phyloP scores from a whole-genome alignment of 2,888 invertebrate species.

The Globia sparganii region DNA sequence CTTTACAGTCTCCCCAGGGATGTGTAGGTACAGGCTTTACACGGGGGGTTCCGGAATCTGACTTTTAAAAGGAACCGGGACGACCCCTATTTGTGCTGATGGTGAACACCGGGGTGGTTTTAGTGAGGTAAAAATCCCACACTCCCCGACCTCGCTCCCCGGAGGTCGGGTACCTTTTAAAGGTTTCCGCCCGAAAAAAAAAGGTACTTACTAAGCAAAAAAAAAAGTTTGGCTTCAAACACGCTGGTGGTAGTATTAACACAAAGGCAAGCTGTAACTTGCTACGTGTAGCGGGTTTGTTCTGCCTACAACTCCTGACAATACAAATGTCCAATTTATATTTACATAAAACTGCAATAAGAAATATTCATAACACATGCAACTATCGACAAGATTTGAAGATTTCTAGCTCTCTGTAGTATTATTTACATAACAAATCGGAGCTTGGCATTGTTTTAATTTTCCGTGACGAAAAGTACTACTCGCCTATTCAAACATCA shows the following conservation, averaged over 20 bases:
- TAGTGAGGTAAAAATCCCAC: no score
- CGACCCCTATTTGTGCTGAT: no score
- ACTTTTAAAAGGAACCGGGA: no score
- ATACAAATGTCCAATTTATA: conserved; percentile 25
- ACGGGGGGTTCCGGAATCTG: no score
- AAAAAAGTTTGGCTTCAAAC: not conserved
- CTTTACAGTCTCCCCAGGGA: no score
- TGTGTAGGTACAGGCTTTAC: no score
- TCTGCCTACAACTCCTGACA: conserved; percentile 18
- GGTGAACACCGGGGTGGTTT: no score
- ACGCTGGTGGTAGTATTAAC: conserved; percentile 13
- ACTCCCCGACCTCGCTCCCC: no score
- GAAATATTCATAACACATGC: not conserved
- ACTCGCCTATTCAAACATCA: not conserved
- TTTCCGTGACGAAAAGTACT: not conserved
- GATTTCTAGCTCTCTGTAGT: not conserved
- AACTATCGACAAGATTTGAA: not conserved
- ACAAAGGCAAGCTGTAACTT: conserved; percentile 10
- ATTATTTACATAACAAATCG: not conserved
- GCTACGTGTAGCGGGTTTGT: conserved; percentile 35
- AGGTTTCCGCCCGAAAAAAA: no score
- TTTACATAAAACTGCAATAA: not conserved
- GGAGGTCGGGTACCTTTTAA: no score
- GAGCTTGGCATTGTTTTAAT: not conserved
- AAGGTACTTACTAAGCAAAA: not conserved